Evolutionary conservation across 2,797 vertebrate genomes (phyloP), one percentile per base, ranked within the genome.

Genomic region (Odontamblyopus rebecca): DNA sequence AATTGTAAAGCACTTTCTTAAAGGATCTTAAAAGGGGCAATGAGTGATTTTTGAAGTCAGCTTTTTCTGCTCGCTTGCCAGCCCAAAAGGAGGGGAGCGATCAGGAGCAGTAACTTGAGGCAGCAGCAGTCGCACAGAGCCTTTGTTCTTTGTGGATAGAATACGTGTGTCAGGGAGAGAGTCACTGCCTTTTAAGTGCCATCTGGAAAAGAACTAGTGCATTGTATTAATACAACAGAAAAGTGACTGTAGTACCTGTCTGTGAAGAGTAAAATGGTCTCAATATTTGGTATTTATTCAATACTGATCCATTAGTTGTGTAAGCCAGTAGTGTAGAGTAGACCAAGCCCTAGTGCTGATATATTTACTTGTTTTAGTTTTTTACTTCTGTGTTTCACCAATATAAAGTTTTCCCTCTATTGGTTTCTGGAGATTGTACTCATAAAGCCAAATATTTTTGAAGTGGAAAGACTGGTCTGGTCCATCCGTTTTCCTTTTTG

Each of bases 141-240:
- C 89, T 93, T 93, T 90, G 91, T 91, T 92, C 88, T 90, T 88
- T 83, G 80, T 91, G 86, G 86, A 89, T 92, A 85, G 89, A 87
- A 88, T 89, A 89, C 71, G 87, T 88, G 85, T 86, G 81, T 85
- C 51, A 70, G 74, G 67, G 83, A 84, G 76, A 77, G 82, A 86
- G 82, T 86, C 79, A 62, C 81, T 57, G 86, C 80, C 81, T 88
- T 88, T 83, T 86, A 82, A 83, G 76, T 70, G 76, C 80, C 85
- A 88, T 91, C 86, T 87, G 82, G 87, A 91, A 88, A 79, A 80
- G 69, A 66, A 26, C 79, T 68, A 70, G 80, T 80, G 59, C 53
- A 62, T 62, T 83, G 78, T 86, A 60, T 80, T 75, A 63, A 84
- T 82, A 68, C 48, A 70, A 80, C 68, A 82, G 76, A 69, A 85